A percentile compares a stretch with the other conserved stretches of the same genome.
Evolutionary conservation across 2,113 vertebrate genomes (phyloP).

Genomic region (Hypanus sabinus): DNA sequence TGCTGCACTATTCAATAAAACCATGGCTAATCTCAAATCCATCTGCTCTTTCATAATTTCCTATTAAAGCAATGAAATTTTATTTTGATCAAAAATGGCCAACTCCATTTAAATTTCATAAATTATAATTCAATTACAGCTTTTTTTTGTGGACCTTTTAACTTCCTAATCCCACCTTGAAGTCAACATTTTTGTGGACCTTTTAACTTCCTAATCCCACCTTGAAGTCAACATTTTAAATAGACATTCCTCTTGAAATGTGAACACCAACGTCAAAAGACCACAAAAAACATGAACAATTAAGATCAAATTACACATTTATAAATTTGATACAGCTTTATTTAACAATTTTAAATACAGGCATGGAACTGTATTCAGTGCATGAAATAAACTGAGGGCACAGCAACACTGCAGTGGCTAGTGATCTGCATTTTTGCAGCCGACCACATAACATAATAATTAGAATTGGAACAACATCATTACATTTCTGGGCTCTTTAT

Average conservation of each 20-base stretch:
- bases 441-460: constrained; percentile 10
- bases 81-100: neutral
- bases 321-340: constrained; percentile 20
- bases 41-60: neutral
- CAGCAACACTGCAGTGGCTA: constrained; percentile 30
- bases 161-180: neutral
- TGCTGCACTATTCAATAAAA: no score
- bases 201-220: neutral
- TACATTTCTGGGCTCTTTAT: neutral
- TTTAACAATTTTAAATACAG: constrained; percentile 38
- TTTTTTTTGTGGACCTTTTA: neutral
- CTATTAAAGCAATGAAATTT: neutral
- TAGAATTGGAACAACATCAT: neutral
- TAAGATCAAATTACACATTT: neutral
- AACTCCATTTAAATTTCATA: neutral
- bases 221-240: neutral
- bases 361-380: constrained; percentile 37
- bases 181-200: neutral
- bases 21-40: neutral
- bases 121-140: neutral
- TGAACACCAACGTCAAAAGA: neutral
- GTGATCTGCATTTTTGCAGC: constrained; percentile 25
- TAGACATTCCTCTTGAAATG: neutral
- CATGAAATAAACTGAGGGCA: constrained; percentile 35
- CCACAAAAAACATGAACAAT: neutral